Base-by-base conservation (phyloP, 2,113 vertebrate species). In the Bufo gargarizans region DNA sequence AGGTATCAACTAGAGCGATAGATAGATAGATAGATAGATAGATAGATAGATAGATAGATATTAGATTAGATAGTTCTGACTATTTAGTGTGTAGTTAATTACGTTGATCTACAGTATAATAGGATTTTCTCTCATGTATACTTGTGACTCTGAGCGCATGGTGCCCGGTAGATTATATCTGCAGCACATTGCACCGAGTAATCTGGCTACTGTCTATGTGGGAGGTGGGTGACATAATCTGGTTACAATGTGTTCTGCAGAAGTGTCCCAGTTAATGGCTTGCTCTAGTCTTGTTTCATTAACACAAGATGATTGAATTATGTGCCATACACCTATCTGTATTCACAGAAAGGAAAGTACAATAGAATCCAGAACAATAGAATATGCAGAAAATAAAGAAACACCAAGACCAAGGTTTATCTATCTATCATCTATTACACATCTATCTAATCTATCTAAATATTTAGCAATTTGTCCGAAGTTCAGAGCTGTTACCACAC, bases 271-370 rank as follows among this genome's bases (percentile, higher is more conserved):
- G 56, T 43, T 59, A 61, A 45, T 81, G 77, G 12, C 20, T 22
- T 78, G 20, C 59, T 58, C 20, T 58, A 58, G 3, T 33, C 78
- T 81, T 81, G 78, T 80, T 33, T 80, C 14, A 81, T 59, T 81
- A 45, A 17, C 22, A 78, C 55, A 43, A n/a, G 77, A n/a, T 33
- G 55, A 58, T 45, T 49, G 58, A 82, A 12, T 81, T 14, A 79
- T 22, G 77, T 59, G 4, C 20, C 22, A 63, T 82, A 10, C 13
- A 45, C 16, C 11, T 56, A 56, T 58, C 53, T 22, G 19, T 22
- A 79, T 43, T 81, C 49, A 79, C 59, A 61, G 3, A 11, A 56
- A 6, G 13, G 10, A 59, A 59, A 69, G 3, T 0, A 10, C 6
- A 7, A n/a, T 2, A 61, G 10, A n/a, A 2, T 33, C 20, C 12